A percentile compares a stretch with the other conserved stretches of the same genome.
Evolutionary conservation across 2,113 vertebrate genomes (phyloP).

Genomic region (Misgurnus anguillicaudatus): DNA sequence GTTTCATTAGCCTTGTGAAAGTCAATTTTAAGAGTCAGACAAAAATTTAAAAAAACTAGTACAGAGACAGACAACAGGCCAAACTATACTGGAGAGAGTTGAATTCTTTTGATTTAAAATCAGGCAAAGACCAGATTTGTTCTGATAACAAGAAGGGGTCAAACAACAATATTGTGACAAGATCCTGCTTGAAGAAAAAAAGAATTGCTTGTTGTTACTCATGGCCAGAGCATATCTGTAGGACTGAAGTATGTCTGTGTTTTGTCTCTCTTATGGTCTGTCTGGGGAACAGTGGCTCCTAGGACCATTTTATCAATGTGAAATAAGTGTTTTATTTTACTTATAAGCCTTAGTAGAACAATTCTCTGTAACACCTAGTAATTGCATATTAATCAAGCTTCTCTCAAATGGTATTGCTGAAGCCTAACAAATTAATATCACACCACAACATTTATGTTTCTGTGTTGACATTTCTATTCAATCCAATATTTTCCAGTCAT

Average conservation of each 20-base stretch:
- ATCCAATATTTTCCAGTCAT: too few species aligned
- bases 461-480: too few species aligned
- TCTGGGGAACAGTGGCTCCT: too few species aligned
- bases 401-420: too few species aligned
- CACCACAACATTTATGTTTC: too few species aligned
- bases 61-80: background rate
- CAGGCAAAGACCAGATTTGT: background rate
- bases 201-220: too few species aligned
- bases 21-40: too few species aligned
- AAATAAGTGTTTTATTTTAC: background rate
- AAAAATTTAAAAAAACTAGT: too few species aligned
- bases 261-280: background rate
- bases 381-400: too few species aligned
- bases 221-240: background rate
- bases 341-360: background rate
- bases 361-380: background rate
- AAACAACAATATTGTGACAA: background rate
- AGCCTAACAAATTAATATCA: too few species aligned
- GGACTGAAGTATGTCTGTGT: background rate
- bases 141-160: background rate
- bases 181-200: background rate
- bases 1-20: too few species aligned
- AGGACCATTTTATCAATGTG: too few species aligned
- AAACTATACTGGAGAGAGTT: background rate
- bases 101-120: background rate